phyloP scores from a whole-genome alignment of 2,113 vertebrate genomes.

The Terrapene triunguis region DNA sequence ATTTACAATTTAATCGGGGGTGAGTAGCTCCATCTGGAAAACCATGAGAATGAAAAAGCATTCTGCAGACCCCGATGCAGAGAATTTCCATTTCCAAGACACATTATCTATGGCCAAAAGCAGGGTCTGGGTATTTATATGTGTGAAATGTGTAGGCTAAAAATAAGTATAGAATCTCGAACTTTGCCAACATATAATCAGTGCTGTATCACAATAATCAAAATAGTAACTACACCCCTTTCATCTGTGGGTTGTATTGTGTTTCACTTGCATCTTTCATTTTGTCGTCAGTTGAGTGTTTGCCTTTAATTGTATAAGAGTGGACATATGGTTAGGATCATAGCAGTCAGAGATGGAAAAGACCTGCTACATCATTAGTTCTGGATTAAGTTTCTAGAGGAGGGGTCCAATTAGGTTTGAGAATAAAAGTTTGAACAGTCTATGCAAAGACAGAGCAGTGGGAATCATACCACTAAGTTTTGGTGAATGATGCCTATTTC shows the following conservation, averaged over 20 bases:
- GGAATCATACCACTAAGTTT: not conserved
- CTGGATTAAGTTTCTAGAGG: not conserved
- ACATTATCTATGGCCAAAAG: not conserved
- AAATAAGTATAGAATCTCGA: not conserved
- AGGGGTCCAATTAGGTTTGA: not conserved
- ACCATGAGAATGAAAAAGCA: not conserved
- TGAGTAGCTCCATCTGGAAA: not conserved
- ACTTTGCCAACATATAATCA: not conserved
- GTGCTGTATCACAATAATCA: not conserved
- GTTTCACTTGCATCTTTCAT: conserved; percentile 37
- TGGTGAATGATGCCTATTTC: not conserved
- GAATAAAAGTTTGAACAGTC: not conserved
- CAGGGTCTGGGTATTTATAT: not conserved
- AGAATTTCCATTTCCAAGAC: conserved; percentile 15
- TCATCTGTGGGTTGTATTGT: conserved; percentile 21
- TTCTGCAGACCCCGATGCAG: not conserved
- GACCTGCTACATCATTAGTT: not conserved
- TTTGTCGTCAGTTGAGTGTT: not conserved
- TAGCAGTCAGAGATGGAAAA: not conserved
- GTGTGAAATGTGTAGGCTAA: not conserved
- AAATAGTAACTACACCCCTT: conserved; percentile 10
- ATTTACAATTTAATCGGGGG: not conserved
- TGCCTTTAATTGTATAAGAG: conserved; percentile 33
- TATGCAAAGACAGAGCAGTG: not conserved
- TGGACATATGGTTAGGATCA: conserved; percentile 22